phyloP scores from a whole-genome alignment of 2,888 invertebrate species.

The Hoplodrina ambigua region DNA sequence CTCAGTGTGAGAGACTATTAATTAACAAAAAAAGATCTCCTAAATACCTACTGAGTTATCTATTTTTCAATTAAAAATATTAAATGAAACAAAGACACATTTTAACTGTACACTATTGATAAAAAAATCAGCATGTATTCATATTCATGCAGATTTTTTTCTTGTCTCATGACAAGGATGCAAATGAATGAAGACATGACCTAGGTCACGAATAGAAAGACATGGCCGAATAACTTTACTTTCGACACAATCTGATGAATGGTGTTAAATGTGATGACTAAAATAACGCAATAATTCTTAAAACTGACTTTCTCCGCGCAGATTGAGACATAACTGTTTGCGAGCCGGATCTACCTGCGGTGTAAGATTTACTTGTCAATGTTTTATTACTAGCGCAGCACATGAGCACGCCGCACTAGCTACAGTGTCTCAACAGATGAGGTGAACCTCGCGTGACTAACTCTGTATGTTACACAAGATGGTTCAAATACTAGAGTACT shows the following conservation, averaged over 20 bases:
- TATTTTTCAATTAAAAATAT: no score
- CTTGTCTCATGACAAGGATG: no score
- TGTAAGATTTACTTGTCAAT: constrained; percentile 15
- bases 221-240: neutral
- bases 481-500: constrained; percentile 60
- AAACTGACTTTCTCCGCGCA: constrained; percentile 48
- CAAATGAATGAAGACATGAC: no score
- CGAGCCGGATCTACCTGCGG: constrained; percentile 43
- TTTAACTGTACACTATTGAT: neutral
- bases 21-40: no score
- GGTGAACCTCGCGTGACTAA: constrained; percentile 48
- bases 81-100: no score
- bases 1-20: neutral
- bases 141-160: no score
- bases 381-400: neutral
- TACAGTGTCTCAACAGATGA: constrained; percentile 16
- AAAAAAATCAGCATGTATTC: neutral
- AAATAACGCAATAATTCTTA: constrained; percentile 50
- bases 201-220: neutral
- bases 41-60: no score
- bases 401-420: neutral
- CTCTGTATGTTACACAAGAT: constrained; percentile 62
- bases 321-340: constrained; percentile 26
- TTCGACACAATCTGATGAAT: constrained; percentile 11
- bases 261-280: constrained; percentile 52